These are phyloP conservation scores for Drosophila prosaltans DNA, from an alignment of 1,140 invertebrate species.

Conservation along the genomic window DNA sequence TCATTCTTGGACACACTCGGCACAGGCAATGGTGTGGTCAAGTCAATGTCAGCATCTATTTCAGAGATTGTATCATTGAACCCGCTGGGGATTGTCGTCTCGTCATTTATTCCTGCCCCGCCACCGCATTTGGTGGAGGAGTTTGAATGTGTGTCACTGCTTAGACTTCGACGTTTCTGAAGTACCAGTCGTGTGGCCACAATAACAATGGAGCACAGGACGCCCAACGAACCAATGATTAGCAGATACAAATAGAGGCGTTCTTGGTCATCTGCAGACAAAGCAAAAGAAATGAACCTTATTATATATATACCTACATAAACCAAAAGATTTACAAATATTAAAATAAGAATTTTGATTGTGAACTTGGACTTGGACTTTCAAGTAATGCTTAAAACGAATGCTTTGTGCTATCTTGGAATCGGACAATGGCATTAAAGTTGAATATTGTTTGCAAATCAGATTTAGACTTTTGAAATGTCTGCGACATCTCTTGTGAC, in stretches of 20 bases:
- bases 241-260: constrained; percentile 91
- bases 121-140: constrained; percentile 48
- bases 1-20: constrained; percentile 79
- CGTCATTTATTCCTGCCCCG: constrained; percentile 59
- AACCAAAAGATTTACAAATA: constrained; percentile 7
- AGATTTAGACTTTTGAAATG: constrained; percentile 40
- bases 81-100: constrained; percentile 88
- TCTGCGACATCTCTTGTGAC: constrained; percentile 33
- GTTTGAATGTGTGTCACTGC: constrained; percentile 77
- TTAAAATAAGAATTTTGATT: constrained; percentile 19
- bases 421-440: constrained; percentile 18
- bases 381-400: not conserved
- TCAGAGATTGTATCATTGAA: constrained; percentile 89
- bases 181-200: constrained; percentile 87
- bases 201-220: constrained; percentile 88
- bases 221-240: constrained; percentile 87
- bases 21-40: constrained; percentile 85
- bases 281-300: not conserved
- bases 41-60: constrained; percentile 89
- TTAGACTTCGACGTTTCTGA: constrained; percentile 85
- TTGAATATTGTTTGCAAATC: constrained; percentile 43
- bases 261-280: constrained; percentile 88
- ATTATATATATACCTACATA: not conserved
- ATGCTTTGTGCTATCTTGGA: too few relatives aligned
- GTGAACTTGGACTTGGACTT: not conserved